Percentiles rank a stretch among this genome's conserved stretches.
Conservation (phyloP, 2,797 vertebrate species). For the Potorous gilbertii region DNA sequence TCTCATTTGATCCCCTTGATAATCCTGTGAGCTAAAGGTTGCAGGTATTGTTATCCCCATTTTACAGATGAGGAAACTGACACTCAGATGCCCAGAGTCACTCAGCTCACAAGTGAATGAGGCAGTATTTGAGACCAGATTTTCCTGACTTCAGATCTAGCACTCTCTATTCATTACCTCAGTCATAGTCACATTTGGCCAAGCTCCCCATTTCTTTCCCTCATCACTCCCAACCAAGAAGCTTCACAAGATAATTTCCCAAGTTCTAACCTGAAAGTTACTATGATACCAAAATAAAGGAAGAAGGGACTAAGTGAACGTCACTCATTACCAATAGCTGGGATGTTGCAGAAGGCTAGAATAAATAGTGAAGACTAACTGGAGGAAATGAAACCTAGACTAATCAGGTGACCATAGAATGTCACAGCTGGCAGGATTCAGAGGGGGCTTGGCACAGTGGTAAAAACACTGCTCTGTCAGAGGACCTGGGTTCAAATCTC, state of each 20-base stretch:
- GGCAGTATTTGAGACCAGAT: background rate
- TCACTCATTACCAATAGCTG: background rate
- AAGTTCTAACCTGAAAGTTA: conserved; percentile 23
- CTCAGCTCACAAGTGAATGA: background rate
- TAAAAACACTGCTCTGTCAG: background rate
- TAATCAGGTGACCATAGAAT: background rate
- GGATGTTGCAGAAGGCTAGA: background rate
- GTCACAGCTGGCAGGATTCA: background rate
- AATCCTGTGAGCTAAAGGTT: background rate
- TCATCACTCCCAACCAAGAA: background rate
- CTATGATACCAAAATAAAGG: conserved; percentile 1
- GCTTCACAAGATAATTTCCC: background rate
- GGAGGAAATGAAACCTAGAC: background rate
- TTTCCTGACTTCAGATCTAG: background rate
- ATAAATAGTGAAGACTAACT: background rate
- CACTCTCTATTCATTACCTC: background rate
- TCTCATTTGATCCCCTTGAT: background rate
- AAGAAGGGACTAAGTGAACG: conserved; percentile 40
- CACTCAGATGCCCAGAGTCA: background rate
- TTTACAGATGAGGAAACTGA: background rate
- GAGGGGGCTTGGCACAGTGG: background rate
- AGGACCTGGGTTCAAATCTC: background rate
- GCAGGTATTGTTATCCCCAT: background rate
- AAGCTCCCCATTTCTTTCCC: background rate
- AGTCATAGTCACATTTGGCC: background rate